Evolutionary conservation across 2,888 invertebrate species (phyloP), one percentile per base, ranked within the genome.

Genomic region (Pyrgus malvae): DNA sequence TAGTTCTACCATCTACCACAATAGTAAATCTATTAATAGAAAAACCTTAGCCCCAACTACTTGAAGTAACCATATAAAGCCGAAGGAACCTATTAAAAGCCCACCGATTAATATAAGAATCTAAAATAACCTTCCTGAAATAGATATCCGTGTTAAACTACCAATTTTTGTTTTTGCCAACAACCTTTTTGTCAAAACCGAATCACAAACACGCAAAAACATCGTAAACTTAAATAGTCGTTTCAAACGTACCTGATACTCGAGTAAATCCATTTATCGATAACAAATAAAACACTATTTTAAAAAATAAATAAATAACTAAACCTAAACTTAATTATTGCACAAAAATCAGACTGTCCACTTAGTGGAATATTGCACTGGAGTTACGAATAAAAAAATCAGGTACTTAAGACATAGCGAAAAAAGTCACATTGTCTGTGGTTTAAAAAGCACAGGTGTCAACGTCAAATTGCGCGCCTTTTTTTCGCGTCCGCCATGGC

Each of bases 301-400:
- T 17, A n/a, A 9, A 17, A 23, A 53, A 38, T 61, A 64, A 66
- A 62, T 56, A 58, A 62, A 60, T 48, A 68, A 67, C 59, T 64
- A 69, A 65, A 64, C 61, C 63, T 64, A 65, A 35, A 69, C 48
- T 56, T 16, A 25, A 56, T 70, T 83, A 84, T 89, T 89, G 89
- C 89, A 90, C 89, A 64, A 55, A 68, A 69, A 54, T 82, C 81
- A 81, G 87, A 86, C 87, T 82, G 78, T 74, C 84, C 86, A 86
- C 85, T 58, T 57, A 55, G 65, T 74, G 74, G 83, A 68, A 68
- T 88, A 88, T 88, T 88, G 87, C 87, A 88, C 87, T 51, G 51
- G 56, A 38, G 45, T 60, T 25, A 12, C 14, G 25, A 42, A 31
- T 37, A 42, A 68, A 59, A 61, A 69, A 63, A 67, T 79, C 83